Base-by-base conservation (phyloP, 2,113 vertebrate genomes). In the Tursiops truncatus region DNA sequence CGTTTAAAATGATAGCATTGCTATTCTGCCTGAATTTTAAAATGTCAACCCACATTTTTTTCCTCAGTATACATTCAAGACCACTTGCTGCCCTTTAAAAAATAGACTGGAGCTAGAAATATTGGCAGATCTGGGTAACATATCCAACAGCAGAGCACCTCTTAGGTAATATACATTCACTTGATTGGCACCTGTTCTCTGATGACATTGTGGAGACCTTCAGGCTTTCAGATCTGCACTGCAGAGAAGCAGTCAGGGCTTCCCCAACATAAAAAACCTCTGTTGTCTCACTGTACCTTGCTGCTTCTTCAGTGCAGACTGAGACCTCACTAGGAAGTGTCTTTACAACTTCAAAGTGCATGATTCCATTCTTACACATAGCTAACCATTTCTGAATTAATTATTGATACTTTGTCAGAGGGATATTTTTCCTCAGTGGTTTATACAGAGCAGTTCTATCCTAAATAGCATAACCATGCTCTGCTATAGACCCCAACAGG, bases 21-120 rank as follows among this genome's bases (percentile, higher is more conserved):
- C 3, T 95, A 73, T 90, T 88, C 80, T 60, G 33, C 36, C 90
- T 90, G 81, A 96, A 96, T 96, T 97, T 97, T 97, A 93, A 98
- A 97, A 98, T 97, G 96, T 95, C 86, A 96, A 41, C 67, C 13
- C 84, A 77, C 95, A 85, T 96, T 91, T 76, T 96, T 38, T 85
- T 90, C 89, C 95, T 84, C 76, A 62, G 47, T 96, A 84, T 97
- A 95, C 95, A 98, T 96, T 96, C 87, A 96, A 56, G 94, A 85
- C 91, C 92, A 91, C n/a, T 94, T 85, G n/a, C 94, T 97, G 83
- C 92, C 97, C 97, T 98, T 98, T 97, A 83, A 96, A 91, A 91
- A 95, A 70, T 18, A 92, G 94, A 89, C 67, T 58, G 82, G 23
- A 14, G 41, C 44, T 94, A 56, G 79, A 84, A 96, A 91, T 97